Conservation (phyloP, 2,888 invertebrate species). For the Sylvicola cinctus region DNA sequence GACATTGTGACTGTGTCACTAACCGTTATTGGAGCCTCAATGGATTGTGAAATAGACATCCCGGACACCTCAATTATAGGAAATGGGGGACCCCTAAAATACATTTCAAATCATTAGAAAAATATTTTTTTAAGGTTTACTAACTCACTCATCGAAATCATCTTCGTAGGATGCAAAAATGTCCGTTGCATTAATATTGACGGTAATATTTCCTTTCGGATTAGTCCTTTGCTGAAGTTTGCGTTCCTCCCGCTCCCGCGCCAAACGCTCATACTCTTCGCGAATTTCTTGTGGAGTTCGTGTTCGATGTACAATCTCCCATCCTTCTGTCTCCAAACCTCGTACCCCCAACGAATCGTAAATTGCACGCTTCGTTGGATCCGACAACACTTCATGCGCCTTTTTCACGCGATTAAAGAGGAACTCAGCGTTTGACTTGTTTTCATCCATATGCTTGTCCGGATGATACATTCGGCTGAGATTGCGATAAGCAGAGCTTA, state of each 20-base stretch:
- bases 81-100: conserved; percentile 28
- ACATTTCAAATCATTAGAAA: neutral
- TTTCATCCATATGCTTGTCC: conserved; percentile 75
- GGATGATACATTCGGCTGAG: conserved; percentile 90
- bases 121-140: neutral
- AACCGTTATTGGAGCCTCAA: conserved; percentile 77
- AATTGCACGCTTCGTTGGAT: conserved; percentile 84
- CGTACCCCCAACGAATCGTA: conserved; percentile 80
- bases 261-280: conserved; percentile 84
- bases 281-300: conserved; percentile 90
- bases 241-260: conserved; percentile 69
- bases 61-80: conserved; percentile 79
- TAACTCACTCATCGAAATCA: conserved; percentile 36
- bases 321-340: conserved; percentile 84
- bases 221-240: conserved; percentile 77
- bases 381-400: conserved; percentile 81
- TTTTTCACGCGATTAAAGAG: conserved; percentile 84
- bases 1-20: conserved; percentile 69
- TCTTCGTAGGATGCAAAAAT: conserved; percentile 67
- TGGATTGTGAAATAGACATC: conserved; percentile 80
- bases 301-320: conserved; percentile 83
- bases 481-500: conserved; percentile 78
- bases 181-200: conserved; percentile 84
- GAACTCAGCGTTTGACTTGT: conserved; percentile 74
- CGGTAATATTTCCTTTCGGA: conserved; percentile 69